phyloP scores from a whole-genome alignment of 2,797 vertebrate species.

The Bradypus variegatus region DNA sequence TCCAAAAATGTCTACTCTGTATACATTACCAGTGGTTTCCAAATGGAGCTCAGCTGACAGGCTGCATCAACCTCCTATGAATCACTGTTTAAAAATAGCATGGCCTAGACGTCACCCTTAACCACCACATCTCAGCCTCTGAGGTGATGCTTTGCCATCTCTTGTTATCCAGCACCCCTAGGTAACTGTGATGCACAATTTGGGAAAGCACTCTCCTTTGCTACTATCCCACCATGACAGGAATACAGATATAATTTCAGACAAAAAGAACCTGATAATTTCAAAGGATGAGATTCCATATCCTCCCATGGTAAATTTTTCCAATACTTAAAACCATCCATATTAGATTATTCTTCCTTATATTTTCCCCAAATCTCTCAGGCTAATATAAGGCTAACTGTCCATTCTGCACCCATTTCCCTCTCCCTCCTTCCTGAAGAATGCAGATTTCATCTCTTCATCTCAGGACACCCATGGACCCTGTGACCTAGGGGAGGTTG shows the following conservation, averaged over 20 bases:
- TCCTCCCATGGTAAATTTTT: neutral
- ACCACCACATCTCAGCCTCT: neutral
- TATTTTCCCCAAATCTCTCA: neutral
- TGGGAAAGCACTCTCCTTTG: neutral
- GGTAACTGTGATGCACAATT: neutral
- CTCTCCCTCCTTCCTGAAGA: neutral
- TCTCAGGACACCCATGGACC: neutral
- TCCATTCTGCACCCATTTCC: neutral
- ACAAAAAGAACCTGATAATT: neutral
- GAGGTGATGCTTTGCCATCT: neutral
- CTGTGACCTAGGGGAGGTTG: neutral
- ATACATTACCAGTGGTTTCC: neutral
- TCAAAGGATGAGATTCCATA: neutral
- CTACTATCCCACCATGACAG: neutral
- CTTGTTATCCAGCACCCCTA: neutral
- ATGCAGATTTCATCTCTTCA: neutral
- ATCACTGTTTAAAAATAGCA: neutral
- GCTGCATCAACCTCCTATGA: neutral
- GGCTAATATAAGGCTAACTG: neutral
- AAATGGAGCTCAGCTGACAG: neutral
- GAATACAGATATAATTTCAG: too few species aligned
- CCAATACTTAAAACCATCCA: neutral
- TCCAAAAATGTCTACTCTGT: constrained; percentile 9
- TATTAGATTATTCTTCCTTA: neutral
- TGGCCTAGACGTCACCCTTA: neutral